These are phyloP conservation scores for Spinibarbus caldwelli DNA, from an alignment of 2,797 vertebrate species.

Conservation along the genomic window DNA sequence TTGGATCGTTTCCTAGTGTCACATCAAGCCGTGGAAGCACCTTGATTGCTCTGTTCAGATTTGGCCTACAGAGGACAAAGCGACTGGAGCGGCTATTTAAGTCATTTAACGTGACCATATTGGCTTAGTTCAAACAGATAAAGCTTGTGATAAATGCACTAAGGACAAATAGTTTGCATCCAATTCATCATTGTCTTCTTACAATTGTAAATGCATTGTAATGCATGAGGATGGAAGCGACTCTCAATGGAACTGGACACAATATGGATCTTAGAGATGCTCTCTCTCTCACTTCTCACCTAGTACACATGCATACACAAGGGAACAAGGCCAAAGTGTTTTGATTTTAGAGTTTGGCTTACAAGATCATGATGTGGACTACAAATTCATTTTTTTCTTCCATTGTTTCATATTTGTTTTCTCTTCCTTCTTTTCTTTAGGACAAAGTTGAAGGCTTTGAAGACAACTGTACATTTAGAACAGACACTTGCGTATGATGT, in stretches of 20 bases:
- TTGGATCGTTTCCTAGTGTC: conserved; percentile 2
- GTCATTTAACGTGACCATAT: conserved; percentile 29
- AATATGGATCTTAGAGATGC: conserved; percentile 36
- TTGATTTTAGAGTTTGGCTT: conserved; percentile 1
- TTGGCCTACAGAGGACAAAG: conserved; percentile 33
- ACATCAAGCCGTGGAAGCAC: background rate
- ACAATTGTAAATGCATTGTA: conserved; percentile 49
- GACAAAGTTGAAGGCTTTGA: conserved; percentile 10
- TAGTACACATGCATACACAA: background rate
- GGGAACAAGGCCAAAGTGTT: conserved; percentile 2
- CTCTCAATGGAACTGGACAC: conserved; percentile 3
- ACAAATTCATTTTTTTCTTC: background rate
- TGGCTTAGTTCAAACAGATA: conserved; percentile 45
- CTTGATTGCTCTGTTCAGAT: conserved; percentile 16
- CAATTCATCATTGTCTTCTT: conserved; percentile 48
- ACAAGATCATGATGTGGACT: background rate
- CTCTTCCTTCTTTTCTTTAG: background rate
- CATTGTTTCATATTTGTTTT: background rate
- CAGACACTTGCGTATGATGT: background rate
- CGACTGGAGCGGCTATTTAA: conserved; percentile 18
- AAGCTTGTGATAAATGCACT: conserved; percentile 47
- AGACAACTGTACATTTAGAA: background rate
- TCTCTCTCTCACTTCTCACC: background rate
- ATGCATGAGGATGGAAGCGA: conserved; percentile 25
- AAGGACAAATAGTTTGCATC: conserved; percentile 33